Base-by-base conservation (phyloP, 2,888 invertebrate genomes). In the Zele albiditarsus region DNA sequence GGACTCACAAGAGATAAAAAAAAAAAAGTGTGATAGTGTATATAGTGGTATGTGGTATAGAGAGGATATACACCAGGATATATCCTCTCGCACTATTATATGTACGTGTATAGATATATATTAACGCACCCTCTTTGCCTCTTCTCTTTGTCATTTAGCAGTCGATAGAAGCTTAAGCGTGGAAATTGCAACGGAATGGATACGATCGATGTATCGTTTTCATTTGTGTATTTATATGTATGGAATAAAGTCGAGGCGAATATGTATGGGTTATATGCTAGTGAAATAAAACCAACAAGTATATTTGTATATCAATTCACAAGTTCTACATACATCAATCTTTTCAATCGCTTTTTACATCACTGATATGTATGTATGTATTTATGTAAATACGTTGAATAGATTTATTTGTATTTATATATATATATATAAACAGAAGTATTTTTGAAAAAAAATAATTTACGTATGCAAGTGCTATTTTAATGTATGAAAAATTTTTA, bases 121-220 rank as follows among this genome's bases (percentile, higher is more conserved):
- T 31, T 31, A 31, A 0, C 31, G 2, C 31, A 31, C 31, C 31
- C 20, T 20, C n/a, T 53, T 75, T 72, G 67, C 67, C 71, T 68
- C 42, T 67, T 68, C 16, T 63, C 28, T 33, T 27, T 71, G 67
- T 66, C 66, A 57, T 67, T 58, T 67, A 75, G 31, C 49, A 28
- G 49, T 67, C 66, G 25, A 67, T 60, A 71, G 68, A 72, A 38
- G 60, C 60, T 72, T 62, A 57, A 75, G 62, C 71, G 68, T 62
- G 68, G 62, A 71, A 71, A 75, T 71, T 68, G 71, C 71, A 62
- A 66, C 27, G 71, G 27, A 62, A 71, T 68, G 28, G 53, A 71
- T 72, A 68, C 71, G 49, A 75, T 75, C 53, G 71, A 46, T 66
- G 42, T 14, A 69, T 69, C 68, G 49, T 69, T 69, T 68, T 57